Evolutionary conservation across 2,888 invertebrate genomes (phyloP), one percentile per base, ranked within the genome.

Genomic region (Teleiodes luculella): DNA sequence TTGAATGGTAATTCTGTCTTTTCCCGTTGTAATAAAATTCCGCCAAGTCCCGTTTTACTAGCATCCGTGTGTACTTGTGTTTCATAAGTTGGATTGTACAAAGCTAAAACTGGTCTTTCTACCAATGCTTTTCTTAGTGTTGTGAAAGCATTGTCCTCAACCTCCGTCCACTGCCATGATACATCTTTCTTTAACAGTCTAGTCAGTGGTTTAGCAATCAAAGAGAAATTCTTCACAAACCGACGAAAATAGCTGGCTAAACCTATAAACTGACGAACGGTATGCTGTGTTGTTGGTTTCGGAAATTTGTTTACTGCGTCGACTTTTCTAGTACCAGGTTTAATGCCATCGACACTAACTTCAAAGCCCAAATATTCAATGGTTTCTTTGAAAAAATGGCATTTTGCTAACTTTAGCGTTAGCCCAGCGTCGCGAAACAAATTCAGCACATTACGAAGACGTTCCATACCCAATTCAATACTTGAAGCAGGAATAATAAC

Each of bases 221-320:
- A 8, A 3, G 64, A 55, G 51, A 60, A 59, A 10, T 41, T 35
- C 14, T 39, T 31, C 0, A 66, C 52, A 39, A 63, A 66, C 13
- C 56, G 58, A 1, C 63, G 14, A 45, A 60, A 65, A 46, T 54
- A 65, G 35, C 56, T 52, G 4, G 51, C 52, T 1, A 65, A 18
- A 0, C 62, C 65, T 1, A 65, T 11, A 50, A 64, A 64, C 31
- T 59, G 61, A 7, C 59, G 35, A 0, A 63, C 46, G 1, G 57
- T 50, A n/a, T 62, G 62, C 7, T 52, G 46, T 14, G 56, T 57
- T 11, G 7, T 24, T 0, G 60, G 62, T n/a, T 6, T 18, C 0
- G 56, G 59, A 28, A 62, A 63, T 6, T 58, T 39, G 28, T 36
- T 3, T 0, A 63, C 56, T 3, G 61, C 63, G 18, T 60, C 51